Evolutionary conservation across 1,140 invertebrate species (phyloP).

Genomic region (Heliconius melpomene): DNA sequence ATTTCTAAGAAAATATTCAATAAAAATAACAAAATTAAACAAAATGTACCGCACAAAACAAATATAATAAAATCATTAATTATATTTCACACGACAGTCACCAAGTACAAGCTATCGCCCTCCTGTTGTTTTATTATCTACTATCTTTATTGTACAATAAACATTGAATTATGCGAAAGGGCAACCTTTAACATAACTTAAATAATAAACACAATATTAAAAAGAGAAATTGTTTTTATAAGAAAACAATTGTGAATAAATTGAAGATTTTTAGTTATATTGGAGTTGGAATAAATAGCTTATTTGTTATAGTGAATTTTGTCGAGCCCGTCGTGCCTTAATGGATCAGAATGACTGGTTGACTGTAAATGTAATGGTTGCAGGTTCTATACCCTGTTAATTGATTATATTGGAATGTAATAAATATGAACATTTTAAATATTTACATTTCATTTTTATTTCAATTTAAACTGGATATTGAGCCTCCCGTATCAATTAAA

Average conservation of each 20-base stretch:
- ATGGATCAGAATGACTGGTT: too few species aligned
- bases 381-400: too few species aligned
- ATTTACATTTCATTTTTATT: neutral
- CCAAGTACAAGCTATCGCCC: constrained; percentile 18
- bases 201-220: constrained; percentile 12
- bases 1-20: too few species aligned
- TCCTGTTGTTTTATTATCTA: constrained; percentile 28
- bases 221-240: neutral
- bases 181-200: neutral
- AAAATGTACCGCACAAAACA: neutral
- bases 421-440: neutral
- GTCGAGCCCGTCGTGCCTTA: too few species aligned
- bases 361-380: too few species aligned
- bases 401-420: neutral
- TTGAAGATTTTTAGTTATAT: neutral
- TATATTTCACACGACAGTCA: neutral
- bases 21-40: neutral
- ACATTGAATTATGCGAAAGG: constrained; percentile 19
- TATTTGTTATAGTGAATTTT: neutral
- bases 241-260: neutral
- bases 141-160: constrained; percentile 26
- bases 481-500: constrained; percentile 1
- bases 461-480: neutral
- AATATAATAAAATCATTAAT: neutral
- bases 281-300: neutral